Base-by-base conservation (phyloP, 2,113 vertebrate genomes). In the Ochotona curzoniae region DNA sequence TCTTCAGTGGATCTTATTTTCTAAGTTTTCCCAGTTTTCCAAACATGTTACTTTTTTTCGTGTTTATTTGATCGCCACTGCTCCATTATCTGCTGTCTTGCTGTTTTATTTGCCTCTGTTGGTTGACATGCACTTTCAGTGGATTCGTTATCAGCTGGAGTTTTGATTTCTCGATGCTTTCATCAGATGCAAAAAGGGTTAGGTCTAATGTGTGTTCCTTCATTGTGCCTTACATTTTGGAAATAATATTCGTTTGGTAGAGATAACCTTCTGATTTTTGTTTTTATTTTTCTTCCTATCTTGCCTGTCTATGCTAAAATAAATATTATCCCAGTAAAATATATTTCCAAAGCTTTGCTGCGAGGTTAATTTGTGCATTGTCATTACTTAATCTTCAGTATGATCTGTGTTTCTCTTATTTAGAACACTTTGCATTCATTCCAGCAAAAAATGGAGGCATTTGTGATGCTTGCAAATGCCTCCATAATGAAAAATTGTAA, bases 121-220 rank as follows among this genome's bases (percentile, higher is more conserved):
- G 38, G 28, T 30, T 87, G 51, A 74, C 14, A 38, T 88, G 11
- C 6, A 76, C n/a, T 82, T 90, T 25, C 87, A 47, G 49, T 57
- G 25, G 13, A 82, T 32, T 44, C 32, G 6, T 82, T 63, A 7
- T 51, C 21, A 78, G 18, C 51, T 76, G 15, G 15, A 32, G 61
- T 67, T 96, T 86, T 64, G n/a, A 89, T 93, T 92, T 92, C 61
- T 88, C 76, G 44, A 83, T 1, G 35, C 32, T 92, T 96, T 84
- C 25, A 54, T 73, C 67, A 73, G 21, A 32, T 76, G 11, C 47
- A 78, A 92, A 82, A 23, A 63, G 28, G 38, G 1, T 35, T 57
- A 26, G 30, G 32, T 47, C 25, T 83, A 20, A 60, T n/a, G 71
- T 61, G 8, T 71, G 13, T 23, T 69, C 28, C 25, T 91, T 82